Conservation (phyloP, 2,113 vertebrate species). For the Pseudorhombus dupliciocellatus region DNA sequence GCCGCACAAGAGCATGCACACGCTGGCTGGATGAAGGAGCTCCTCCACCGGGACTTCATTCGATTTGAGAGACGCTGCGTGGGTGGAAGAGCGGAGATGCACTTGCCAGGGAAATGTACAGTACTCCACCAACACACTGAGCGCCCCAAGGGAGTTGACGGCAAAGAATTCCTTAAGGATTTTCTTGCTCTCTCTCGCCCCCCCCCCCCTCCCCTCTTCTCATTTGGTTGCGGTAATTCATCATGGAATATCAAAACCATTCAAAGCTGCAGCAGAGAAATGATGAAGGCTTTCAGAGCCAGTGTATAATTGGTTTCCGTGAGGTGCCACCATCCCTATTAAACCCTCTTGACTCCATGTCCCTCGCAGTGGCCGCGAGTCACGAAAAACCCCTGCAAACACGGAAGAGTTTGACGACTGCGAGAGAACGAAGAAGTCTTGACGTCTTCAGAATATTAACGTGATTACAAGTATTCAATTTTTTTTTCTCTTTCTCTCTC, state of each 20-base stretch:
- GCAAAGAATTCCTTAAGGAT: conserved; percentile 69
- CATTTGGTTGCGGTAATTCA: conserved; percentile 73
- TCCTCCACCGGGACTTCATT: conserved; percentile 68
- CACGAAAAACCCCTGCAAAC: conserved; percentile 34
- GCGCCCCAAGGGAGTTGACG: conserved; percentile 50
- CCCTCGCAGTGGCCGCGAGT: conserved; percentile 36
- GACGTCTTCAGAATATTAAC: conserved; percentile 13
- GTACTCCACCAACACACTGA: conserved; percentile 66
- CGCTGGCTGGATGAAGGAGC: conserved; percentile 65
- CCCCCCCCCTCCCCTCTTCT: conserved; percentile 39
- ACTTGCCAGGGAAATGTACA: conserved; percentile 68
- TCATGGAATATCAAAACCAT: conserved; percentile 71
- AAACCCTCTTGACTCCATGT: conserved; percentile 64
- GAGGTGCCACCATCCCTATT: conserved; percentile 56
- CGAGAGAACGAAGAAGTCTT: conserved; percentile 7
- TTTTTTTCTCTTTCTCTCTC: too few species aligned
- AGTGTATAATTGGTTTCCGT: conserved; percentile 67
- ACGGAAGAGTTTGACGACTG: conserved; percentile 12
- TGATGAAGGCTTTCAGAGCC: conserved; percentile 52
- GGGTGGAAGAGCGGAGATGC: conserved; percentile 65
- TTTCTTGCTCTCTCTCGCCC: conserved; percentile 43
- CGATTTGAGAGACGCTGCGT: conserved; percentile 61
- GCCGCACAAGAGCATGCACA: conserved; percentile 44
- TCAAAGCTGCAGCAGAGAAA: conserved; percentile 52
- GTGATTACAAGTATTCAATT: conserved; percentile 39